A percentile compares a stretch with the other conserved stretches of the same genome.
Conservation (phyloP, 92 coral and sea anemone genomes). For the Micromussa lordhowensis region DNA sequence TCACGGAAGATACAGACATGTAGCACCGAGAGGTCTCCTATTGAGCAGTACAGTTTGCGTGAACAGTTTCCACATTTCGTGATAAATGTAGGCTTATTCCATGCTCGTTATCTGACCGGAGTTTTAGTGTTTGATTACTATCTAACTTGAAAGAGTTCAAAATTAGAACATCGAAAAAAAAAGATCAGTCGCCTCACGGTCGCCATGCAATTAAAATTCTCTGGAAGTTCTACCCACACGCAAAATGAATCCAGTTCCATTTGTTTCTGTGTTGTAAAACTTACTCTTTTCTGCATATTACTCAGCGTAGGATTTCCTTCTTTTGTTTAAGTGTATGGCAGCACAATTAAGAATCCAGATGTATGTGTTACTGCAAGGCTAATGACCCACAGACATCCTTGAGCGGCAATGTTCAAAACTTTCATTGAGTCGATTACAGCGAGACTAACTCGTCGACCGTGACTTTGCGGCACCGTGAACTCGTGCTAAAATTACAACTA, state of each 20-base stretch:
- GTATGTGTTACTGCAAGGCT: background rate
- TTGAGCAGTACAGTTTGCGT: background rate
- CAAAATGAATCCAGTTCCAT: background rate
- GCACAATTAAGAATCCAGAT: background rate
- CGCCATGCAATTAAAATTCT: background rate
- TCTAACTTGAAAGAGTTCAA: conserved; percentile 6
- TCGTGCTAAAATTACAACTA: too few relatives aligned
- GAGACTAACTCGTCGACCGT: too few relatives aligned
- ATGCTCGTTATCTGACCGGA: background rate
- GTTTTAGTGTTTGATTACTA: conserved; percentile 16
- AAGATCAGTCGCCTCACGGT: background rate
- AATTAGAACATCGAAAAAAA: background rate
- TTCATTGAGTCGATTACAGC: background rate
- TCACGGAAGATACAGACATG: background rate
- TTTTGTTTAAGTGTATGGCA: background rate
- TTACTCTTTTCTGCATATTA: too few relatives aligned
- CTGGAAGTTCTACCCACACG: background rate
- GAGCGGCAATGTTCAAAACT: background rate
- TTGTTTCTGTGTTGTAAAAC: too few relatives aligned
- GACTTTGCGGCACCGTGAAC: too few relatives aligned
- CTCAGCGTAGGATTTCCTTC: background rate
- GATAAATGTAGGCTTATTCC: background rate
- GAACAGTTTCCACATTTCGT: background rate
- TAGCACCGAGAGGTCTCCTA: background rate
- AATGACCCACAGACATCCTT: background rate